Percentiles rank a stretch among this genome's conserved stretches.
Conservation (phyloP, 1,140 invertebrate species). For the Drosophila pseudoananassae region DNA sequence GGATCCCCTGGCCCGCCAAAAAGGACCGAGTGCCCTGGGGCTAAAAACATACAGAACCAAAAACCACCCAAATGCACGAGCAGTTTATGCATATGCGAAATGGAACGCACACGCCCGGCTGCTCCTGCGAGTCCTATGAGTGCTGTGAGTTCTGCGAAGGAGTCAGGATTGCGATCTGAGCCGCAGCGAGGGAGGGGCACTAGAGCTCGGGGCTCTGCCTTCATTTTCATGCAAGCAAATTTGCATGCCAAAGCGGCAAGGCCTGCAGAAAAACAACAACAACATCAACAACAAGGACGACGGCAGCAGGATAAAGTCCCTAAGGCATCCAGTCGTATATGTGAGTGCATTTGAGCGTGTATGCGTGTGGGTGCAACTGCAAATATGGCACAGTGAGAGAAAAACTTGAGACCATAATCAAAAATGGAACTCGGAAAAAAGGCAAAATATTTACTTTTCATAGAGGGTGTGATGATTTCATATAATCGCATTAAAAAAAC, state of each 20-base stretch:
- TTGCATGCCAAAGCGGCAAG: constrained; percentile 72
- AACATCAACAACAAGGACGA: constrained; percentile 32
- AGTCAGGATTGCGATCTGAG: constrained; percentile 5
- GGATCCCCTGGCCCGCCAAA: neutral
- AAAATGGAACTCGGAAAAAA: neutral
- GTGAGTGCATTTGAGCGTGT: constrained; percentile 2
- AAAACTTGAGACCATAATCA: neutral
- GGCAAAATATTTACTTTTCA: neutral
- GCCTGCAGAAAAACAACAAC: constrained; percentile 31
- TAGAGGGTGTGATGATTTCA: neutral
- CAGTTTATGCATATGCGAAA: constrained; percentile 70
- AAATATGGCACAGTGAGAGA: constrained; percentile 7
- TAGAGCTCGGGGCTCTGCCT: constrained; percentile 34
- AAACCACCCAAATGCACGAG: constrained; percentile 33
- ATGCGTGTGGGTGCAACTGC: constrained; percentile 4
- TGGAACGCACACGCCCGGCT: constrained; percentile 66
- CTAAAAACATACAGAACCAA: constrained; percentile 39
- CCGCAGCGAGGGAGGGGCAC: neutral
- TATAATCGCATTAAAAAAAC: neutral
- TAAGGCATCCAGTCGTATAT: constrained; percentile 28
- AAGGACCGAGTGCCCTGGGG: constrained; percentile 34
- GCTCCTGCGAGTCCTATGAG: constrained; percentile 34
- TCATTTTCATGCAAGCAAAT: constrained; percentile 78
- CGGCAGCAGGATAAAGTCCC: constrained; percentile 40
- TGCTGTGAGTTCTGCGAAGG: neutral